Conservation (phyloP, 2,113 vertebrate genomes). For the Illadopsis cleaveri region DNA sequence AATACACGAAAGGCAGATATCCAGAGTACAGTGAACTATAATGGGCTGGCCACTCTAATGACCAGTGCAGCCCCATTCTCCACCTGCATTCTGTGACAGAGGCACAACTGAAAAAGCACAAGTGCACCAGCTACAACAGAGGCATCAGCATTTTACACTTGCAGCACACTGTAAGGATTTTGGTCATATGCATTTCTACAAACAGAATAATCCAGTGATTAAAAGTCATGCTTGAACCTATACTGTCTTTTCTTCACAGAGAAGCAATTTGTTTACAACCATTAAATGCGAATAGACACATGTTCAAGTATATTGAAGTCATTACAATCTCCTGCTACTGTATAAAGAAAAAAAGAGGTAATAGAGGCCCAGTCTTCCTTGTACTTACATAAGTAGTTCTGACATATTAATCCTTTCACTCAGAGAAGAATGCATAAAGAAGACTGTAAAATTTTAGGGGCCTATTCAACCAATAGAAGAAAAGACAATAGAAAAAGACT, state of each 20-base stretch:
- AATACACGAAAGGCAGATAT: background rate
- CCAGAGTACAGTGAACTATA: background rate
- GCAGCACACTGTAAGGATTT: background rate
- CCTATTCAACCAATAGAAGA: background rate
- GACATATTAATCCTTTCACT: background rate
- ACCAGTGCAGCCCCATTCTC: background rate
- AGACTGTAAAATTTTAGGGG: background rate
- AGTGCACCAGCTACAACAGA: background rate
- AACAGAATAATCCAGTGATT: background rate
- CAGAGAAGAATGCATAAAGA: background rate
- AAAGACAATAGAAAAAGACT: background rate
- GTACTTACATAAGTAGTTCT: background rate
- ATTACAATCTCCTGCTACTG: background rate
- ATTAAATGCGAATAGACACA: background rate
- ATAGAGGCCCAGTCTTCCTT: background rate
- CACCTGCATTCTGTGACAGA: background rate
- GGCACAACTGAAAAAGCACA: background rate
- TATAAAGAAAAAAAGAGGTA: background rate
- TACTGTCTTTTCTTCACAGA: background rate
- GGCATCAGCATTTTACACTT: background rate
- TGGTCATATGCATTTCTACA: background rate
- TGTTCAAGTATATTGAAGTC: background rate
- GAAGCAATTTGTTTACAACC: background rate
- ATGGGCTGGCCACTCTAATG: fast-evolving
- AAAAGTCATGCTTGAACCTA: background rate